A percentile compares a stretch with the other conserved stretches of the same genome.
Conservation (phyloP, 2,797 vertebrate genomes). For the Tokudaia muenninki region DNA sequence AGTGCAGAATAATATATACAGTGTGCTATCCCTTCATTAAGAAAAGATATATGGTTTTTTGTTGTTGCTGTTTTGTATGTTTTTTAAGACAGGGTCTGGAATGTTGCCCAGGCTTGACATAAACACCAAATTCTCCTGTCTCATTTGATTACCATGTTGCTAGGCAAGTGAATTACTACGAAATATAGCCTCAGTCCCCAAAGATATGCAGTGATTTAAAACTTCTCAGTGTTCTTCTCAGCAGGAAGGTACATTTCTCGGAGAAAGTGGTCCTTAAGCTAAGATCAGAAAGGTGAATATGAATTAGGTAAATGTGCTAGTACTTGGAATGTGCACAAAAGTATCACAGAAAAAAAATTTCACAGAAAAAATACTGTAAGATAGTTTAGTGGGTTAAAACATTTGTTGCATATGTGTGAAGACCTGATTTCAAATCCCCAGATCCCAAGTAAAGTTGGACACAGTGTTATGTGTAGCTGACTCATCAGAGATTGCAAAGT, state of each 20-base stretch:
- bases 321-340: not conserved
- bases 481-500: constrained; percentile 53
- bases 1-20: not conserved
- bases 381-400: not conserved
- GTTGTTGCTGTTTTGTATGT: not conserved
- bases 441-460: not conserved
- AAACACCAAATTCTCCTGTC: not conserved
- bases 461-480: not conserved
- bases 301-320: not conserved
- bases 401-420: not conserved
- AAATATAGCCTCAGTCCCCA: not conserved
- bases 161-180: not conserved
- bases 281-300: not conserved
- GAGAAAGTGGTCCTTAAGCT: not conserved
- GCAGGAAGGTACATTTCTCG: not conserved
- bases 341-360: not conserved
- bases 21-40: not conserved
- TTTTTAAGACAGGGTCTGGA: not conserved
- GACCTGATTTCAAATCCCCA: not conserved
- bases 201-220: not conserved
- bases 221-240: not conserved
- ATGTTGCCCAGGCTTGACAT: not conserved
- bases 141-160: not conserved
- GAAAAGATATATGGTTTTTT: not conserved
- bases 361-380: not conserved